Conservation (phyloP, 2,113 vertebrate genomes). For the Misgurnus anguillicaudatus region DNA sequence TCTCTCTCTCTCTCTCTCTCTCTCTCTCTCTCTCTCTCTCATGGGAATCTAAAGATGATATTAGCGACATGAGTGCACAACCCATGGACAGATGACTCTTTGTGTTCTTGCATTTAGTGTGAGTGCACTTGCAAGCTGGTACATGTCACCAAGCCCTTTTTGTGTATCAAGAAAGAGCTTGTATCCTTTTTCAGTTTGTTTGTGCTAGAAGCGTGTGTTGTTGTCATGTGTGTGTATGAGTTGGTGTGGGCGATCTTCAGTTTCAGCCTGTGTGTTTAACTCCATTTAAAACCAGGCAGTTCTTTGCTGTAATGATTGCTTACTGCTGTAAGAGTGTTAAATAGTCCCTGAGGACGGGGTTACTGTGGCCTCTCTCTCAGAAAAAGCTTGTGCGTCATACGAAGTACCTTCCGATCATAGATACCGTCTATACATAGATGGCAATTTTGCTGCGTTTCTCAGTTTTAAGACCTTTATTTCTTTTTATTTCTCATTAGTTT, state of each 20-base stretch:
- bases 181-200: slow-evolving; percentile 1
- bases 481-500: slow-evolving; percentile 32
- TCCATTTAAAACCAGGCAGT: slow-evolving; percentile 33
- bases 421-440: neutral
- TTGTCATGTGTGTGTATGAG: slow-evolving; percentile 24
- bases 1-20: neutral
- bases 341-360: slow-evolving; percentile 34
- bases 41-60: slow-evolving; percentile 43
- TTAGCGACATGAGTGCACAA: slow-evolving; percentile 18
- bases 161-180: neutral
- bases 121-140: neutral
- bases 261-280: slow-evolving; percentile 27
- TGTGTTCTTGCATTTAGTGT: slow-evolving; percentile 20
- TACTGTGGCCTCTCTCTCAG: neutral
- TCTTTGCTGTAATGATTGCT: slow-evolving; percentile 31
- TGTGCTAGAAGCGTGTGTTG: slow-evolving; percentile 6
- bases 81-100: slow-evolving; percentile 22
- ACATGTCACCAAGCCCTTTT: neutral
- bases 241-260: slow-evolving; percentile 3
- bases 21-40: neutral
- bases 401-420: neutral
- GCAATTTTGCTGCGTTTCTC: neutral
- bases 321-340: slow-evolving; percentile 38
- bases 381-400: slow-evolving; percentile 21
- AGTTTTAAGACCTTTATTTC: slow-evolving; percentile 32